A percentile compares a stretch with the other conserved stretches of the same genome.
Evolutionary conservation across 2,113 vertebrate genomes (phyloP).

Genomic region (Mixornis gularis): DNA sequence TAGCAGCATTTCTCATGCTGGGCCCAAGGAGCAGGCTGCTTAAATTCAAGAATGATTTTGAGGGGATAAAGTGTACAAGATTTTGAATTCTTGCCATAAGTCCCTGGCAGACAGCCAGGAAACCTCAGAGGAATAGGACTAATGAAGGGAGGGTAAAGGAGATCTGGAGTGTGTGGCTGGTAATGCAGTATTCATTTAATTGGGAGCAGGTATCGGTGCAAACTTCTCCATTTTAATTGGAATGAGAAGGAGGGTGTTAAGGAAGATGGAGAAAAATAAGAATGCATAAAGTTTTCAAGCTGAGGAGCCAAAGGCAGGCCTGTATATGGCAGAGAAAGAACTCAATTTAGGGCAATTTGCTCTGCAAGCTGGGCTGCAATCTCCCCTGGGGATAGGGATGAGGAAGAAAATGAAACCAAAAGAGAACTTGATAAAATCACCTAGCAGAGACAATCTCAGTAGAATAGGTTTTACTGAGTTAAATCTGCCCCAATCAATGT

Average conservation of each 20-base stretch:
- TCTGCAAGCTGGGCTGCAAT: constrained; percentile 90
- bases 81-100: constrained; percentile 83
- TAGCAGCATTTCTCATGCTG: constrained; percentile 73
- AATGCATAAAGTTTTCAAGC: constrained; percentile 89
- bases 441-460: constrained; percentile 85
- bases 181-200: constrained; percentile 83
- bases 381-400: constrained; percentile 90
- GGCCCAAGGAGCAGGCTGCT: constrained; percentile 74
- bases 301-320: constrained; percentile 85
- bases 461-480: constrained; percentile 96
- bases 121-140: constrained; percentile 80
- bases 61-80: constrained; percentile 79
- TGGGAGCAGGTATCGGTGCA: constrained; percentile 82
- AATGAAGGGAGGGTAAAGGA: constrained; percentile 88
- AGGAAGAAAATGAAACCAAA: constrained; percentile 96
- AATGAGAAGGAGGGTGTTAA: constrained; percentile 78
- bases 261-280: constrained; percentile 78
- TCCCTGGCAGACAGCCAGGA: constrained; percentile 79
- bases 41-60: constrained; percentile 81
- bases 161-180: constrained; percentile 72
- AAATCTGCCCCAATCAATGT: constrained; percentile 96
- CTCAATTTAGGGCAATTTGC: constrained; percentile 99
- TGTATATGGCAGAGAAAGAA: constrained; percentile 93
- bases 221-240: constrained; percentile 84
- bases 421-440: constrained; percentile 96